A percentile compares a stretch with the other conserved stretches of the same genome.
These are phyloP conservation scores for Poeciliopsis paucimaculata DNA, from an alignment of 2,797 vertebrate species.

Conservation along the genomic window DNA sequence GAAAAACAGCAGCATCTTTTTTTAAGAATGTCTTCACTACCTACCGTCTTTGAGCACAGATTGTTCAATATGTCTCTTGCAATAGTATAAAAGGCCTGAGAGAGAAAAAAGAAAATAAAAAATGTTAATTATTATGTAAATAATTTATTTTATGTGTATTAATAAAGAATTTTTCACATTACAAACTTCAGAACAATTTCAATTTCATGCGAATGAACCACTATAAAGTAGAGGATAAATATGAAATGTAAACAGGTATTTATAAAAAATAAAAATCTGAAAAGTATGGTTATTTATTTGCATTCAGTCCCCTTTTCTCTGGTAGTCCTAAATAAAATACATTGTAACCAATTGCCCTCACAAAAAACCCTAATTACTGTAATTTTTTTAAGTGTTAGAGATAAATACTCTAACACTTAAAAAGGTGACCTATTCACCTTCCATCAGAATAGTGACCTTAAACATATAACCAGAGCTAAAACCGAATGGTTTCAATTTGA, in stretches of 20 bases:
- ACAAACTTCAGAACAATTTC: neutral
- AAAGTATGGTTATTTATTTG: no score
- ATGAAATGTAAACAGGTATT: neutral
- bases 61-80: conserved; percentile 97
- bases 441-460: neutral
- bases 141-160: neutral
- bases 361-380: no score
- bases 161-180: neutral
- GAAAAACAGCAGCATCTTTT: neutral
- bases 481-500: neutral
- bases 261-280: no score
- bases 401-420: neutral
- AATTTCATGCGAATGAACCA: neutral
- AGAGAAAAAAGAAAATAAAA: conserved; percentile 35
- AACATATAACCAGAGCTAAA: neutral
- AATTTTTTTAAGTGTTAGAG: neutral
- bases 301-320: no score
- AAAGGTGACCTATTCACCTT: neutral
- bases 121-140: neutral
- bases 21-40: conserved; percentile 40
- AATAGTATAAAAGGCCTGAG: conserved; percentile 95
- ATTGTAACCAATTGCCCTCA: no score
- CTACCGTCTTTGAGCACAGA: conserved; percentile 97
- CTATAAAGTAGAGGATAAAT: neutral
- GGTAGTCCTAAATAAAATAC: no score